These are phyloP conservation scores for Fragum fragum DNA, from an alignment of 2,888 invertebrate genomes.

Conservation along the genomic window DNA sequence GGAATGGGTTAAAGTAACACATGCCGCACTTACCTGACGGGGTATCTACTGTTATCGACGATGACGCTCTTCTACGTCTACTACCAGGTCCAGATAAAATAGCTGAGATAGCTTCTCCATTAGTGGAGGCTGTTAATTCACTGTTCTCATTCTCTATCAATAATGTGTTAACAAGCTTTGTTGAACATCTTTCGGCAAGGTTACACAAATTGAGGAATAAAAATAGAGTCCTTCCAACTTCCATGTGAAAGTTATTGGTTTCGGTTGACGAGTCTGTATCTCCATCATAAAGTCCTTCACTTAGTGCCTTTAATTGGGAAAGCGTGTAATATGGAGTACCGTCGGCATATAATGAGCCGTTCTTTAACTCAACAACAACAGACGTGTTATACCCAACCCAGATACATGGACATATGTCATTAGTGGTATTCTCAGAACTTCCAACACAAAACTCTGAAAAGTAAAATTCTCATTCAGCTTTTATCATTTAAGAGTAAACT, in stretches of 20 bases:
- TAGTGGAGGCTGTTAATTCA: slow-evolving; percentile 51
- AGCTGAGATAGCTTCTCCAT: slow-evolving; percentile 58
- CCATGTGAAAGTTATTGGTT: slow-evolving; percentile 68
- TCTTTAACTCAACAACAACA: slow-evolving; percentile 58
- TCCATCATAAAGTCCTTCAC: slow-evolving; percentile 39
- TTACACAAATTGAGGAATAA: slow-evolving; percentile 69
- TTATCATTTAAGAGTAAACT: too few relatives aligned
- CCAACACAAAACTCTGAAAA: slow-evolving; percentile 69
- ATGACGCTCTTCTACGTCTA: slow-evolving; percentile 33
- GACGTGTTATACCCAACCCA: slow-evolving; percentile 66
- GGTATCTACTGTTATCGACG: slow-evolving; percentile 41
- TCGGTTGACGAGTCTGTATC: not conserved
- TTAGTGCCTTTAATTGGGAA: slow-evolving; percentile 54
- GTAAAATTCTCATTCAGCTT: not conserved
- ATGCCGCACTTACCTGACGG: slow-evolving; percentile 40
- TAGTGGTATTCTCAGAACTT: slow-evolving; percentile 28
- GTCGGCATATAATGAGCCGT: slow-evolving; percentile 58
- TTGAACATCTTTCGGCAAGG: slow-evolving; percentile 67
- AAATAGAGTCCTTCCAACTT: slow-evolving; percentile 71
- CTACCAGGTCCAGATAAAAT: slow-evolving; percentile 22
- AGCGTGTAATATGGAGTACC: slow-evolving; percentile 42
- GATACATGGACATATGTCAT: slow-evolving; percentile 68
- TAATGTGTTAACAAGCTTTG: slow-evolving; percentile 65
- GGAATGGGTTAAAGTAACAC: too few relatives aligned
- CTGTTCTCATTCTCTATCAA: slow-evolving; percentile 53